Evolutionary conservation across 2,888 invertebrate genomes (phyloP).

Genomic region (Deroplatys truncata): DNA sequence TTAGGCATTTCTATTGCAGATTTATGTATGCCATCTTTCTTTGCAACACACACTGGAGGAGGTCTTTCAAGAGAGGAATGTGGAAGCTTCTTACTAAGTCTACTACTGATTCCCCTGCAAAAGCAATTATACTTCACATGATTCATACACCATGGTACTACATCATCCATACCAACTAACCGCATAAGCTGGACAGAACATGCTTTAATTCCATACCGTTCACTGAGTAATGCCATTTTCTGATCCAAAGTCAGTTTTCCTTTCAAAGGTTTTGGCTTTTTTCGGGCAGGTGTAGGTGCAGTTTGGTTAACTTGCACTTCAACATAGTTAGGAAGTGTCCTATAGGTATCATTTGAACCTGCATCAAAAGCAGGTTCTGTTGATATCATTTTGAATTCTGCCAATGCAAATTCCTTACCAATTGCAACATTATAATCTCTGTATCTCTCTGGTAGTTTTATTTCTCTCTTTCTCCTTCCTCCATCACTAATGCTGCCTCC

Average conservation of each 20-base stretch:
- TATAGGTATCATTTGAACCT: background rate
- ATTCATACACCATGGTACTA: conserved; percentile 62
- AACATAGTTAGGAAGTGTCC: background rate
- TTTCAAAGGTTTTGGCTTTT: background rate
- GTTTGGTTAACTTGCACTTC: background rate
- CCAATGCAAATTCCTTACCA: conserved; percentile 21
- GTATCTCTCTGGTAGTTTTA: conserved; percentile 59
- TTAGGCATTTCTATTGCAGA: background rate
- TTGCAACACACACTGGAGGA: background rate
- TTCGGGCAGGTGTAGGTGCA: background rate
- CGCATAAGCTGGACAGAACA: background rate
- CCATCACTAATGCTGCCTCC: conserved; percentile 50
- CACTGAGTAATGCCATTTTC: background rate
- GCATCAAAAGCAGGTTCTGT: background rate
- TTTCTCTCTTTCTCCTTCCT: conserved; percentile 52
- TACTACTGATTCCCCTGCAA: conserved; percentile 48
- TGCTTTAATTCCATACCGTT: background rate
- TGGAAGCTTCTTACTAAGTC: background rate
- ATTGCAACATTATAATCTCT: conserved; percentile 49
- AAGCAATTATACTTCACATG: conserved; percentile 64
- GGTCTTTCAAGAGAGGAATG: background rate
- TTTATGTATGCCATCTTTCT: background rate
- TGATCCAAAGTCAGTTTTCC: background rate
- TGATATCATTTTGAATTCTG: conserved; percentile 19
- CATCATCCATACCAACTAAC: conserved; percentile 15